phyloP scores from a whole-genome alignment of 1,140 invertebrate species.

The Caligus rogercresseyi region DNA sequence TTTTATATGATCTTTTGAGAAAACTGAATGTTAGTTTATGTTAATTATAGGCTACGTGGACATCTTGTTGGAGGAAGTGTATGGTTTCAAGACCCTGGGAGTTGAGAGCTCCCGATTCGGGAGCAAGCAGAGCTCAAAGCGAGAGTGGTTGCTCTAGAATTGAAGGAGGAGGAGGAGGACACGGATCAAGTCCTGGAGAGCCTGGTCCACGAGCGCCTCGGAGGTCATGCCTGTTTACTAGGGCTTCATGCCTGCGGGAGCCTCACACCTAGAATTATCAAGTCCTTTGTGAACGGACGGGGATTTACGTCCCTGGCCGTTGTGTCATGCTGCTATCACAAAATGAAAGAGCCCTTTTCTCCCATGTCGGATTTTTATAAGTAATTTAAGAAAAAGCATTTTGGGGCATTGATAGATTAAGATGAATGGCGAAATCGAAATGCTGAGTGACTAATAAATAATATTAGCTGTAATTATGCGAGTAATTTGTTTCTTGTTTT shows the following conservation, averaged over 20 bases:
- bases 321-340: slow-evolving; percentile 73
- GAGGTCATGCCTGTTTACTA: slow-evolving; percentile 34
- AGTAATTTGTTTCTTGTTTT: too few relatives aligned
- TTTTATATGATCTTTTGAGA: too few relatives aligned
- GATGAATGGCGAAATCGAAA: too few relatives aligned
- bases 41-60: too few relatives aligned
- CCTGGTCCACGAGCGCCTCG: background rate
- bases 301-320: slow-evolving; percentile 42
- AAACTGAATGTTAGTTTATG: background rate
- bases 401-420: too few relatives aligned
- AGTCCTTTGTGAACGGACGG: slow-evolving; percentile 45
- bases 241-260: slow-evolving; percentile 69
- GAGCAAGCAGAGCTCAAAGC: background rate
- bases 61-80: background rate
- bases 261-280: slow-evolving; percentile 48
- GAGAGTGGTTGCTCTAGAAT: background rate
- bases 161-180: background rate
- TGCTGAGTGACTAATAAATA: too few relatives aligned
- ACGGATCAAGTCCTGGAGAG: too few relatives aligned
- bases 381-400: too few relatives aligned
- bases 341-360: slow-evolving; percentile 31
- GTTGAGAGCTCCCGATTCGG: background rate
- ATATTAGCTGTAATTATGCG: too few relatives aligned
- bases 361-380: background rate
- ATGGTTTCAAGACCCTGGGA: background rate